Evolutionary conservation across 2,113 vertebrate species (phyloP).

Genomic region (Peromyscus californicus): DNA sequence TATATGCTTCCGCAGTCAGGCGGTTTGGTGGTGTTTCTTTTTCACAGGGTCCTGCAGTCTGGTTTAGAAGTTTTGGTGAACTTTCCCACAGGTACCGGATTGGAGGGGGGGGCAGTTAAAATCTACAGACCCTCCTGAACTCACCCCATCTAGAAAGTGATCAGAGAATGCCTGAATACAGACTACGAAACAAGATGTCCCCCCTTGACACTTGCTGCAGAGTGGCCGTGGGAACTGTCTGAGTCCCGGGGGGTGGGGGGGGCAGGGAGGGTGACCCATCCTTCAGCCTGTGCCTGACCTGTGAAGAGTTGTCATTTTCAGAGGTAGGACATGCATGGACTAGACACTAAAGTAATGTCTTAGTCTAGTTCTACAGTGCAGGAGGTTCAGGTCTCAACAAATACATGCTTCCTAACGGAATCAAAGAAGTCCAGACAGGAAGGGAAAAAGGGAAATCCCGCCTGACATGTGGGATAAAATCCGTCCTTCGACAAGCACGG

Average conservation of each 20-base stretch:
- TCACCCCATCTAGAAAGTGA: neutral
- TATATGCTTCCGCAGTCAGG: neutral
- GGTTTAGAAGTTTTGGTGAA: slow-evolving; percentile 4
- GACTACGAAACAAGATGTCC: neutral
- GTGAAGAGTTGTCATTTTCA: neutral
- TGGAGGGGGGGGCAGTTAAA: neutral
- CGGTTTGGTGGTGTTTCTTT: neutral
- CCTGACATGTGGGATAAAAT: neutral
- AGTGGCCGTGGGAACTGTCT: neutral
- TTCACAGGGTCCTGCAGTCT: neutral
- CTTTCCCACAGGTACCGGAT: fast-evolving
- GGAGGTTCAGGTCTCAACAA: neutral
- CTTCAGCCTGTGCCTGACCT: neutral
- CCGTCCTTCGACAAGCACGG: neutral
- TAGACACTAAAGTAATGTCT: neutral
- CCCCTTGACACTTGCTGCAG: neutral
- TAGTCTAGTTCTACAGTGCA: neutral
- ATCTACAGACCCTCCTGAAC: neutral
- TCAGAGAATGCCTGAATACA: neutral
- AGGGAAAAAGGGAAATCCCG: neutral
- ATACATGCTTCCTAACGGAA: neutral
- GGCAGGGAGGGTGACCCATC: too few species aligned
- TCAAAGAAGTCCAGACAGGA: neutral
- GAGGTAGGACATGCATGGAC: neutral
- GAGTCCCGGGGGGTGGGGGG: fast-evolving